These are phyloP conservation scores for Acanthochromis polyacanthus DNA, from an alignment of 2,113 vertebrate species.

Conservation along the genomic window DNA sequence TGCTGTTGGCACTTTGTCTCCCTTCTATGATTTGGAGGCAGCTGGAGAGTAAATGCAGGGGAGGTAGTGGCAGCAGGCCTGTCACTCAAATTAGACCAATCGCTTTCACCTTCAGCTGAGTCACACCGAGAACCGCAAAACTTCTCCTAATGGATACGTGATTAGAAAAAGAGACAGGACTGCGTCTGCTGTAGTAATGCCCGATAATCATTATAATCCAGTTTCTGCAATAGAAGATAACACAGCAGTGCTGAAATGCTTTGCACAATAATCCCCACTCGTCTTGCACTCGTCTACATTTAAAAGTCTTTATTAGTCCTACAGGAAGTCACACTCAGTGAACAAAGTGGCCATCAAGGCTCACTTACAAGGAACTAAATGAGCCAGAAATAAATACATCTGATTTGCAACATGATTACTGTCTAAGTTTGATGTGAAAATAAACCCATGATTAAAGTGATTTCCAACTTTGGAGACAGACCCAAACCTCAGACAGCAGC, in stretches of 20 bases:
- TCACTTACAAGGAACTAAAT: slow-evolving; percentile 62
- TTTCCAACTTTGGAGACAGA: slow-evolving; percentile 59
- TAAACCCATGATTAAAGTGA: slow-evolving; percentile 72
- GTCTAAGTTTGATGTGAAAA: slow-evolving; percentile 69
- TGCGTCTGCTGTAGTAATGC: neutral
- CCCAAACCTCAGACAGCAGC: slow-evolving; percentile 65
- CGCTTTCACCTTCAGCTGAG: slow-evolving; percentile 45
- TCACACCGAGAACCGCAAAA: slow-evolving; percentile 6
- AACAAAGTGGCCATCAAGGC: slow-evolving; percentile 52
- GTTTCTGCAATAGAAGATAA: neutral
- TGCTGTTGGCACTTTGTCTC: slow-evolving; percentile 69
- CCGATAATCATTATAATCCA: neutral
- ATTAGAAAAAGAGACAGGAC: neutral
- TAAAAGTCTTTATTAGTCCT: slow-evolving; percentile 16
- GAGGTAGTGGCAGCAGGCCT: slow-evolving; percentile 36
- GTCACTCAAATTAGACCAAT: slow-evolving; percentile 68
- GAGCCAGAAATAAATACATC: slow-evolving; percentile 63
- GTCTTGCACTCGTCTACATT: neutral
- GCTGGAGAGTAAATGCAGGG: slow-evolving; percentile 55
- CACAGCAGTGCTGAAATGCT: neutral
- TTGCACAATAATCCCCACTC: neutral
- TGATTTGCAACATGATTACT: slow-evolving; percentile 58
- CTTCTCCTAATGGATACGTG: slow-evolving; percentile 28
- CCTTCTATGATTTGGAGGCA: slow-evolving; percentile 56
- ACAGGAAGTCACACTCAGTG: slow-evolving; percentile 48